These are phyloP conservation scores for Andrena haemorrhoa DNA, from an alignment of 2,888 invertebrate genomes.

Conservation along the genomic window DNA sequence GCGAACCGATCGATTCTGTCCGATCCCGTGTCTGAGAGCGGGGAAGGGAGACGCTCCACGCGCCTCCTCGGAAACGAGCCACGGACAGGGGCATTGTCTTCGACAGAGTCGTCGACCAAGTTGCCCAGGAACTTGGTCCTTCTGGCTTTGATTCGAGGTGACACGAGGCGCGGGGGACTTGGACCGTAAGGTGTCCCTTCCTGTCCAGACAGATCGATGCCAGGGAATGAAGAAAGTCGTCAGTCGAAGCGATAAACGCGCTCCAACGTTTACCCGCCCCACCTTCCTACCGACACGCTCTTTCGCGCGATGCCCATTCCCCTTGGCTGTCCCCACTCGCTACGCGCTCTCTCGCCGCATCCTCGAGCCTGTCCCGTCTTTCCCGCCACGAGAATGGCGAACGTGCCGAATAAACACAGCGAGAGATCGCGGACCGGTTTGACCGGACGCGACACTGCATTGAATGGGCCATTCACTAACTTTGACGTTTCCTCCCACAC, in stretches of 20 bases:
- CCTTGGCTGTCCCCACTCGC: not conserved
- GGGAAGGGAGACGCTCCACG: conserved; percentile 8
- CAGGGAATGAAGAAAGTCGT: conserved; percentile 51
- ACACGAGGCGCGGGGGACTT: conserved; percentile 37
- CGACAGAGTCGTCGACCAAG: conserved; percentile 16
- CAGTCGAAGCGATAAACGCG: conserved; percentile 40
- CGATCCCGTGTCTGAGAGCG: conserved; percentile 11
- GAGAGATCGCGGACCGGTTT: conserved; percentile 74
- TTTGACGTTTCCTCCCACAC: conserved; percentile 78
- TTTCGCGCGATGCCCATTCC: not conserved
- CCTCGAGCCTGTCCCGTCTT: not conserved
- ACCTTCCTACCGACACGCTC: not conserved
- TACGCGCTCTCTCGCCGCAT: not conserved
- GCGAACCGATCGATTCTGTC: conserved; percentile 42
- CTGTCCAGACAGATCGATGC: conserved; percentile 64
- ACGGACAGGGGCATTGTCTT: conserved; percentile 41
- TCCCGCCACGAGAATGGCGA: conserved; percentile 35
- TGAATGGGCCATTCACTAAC: conserved; percentile 78
- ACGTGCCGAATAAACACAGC: conserved; percentile 71
- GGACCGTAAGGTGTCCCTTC: conserved; percentile 33
- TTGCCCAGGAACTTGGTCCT: conserved; percentile 6
- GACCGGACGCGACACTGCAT: conserved; percentile 73
- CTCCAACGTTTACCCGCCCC: not conserved
- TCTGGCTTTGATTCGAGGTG: conserved; percentile 49
- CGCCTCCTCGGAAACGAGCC: conserved; percentile 6